Evolutionary conservation across 2,888 invertebrate genomes (phyloP).

Genomic region (Apamea crenata): DNA sequence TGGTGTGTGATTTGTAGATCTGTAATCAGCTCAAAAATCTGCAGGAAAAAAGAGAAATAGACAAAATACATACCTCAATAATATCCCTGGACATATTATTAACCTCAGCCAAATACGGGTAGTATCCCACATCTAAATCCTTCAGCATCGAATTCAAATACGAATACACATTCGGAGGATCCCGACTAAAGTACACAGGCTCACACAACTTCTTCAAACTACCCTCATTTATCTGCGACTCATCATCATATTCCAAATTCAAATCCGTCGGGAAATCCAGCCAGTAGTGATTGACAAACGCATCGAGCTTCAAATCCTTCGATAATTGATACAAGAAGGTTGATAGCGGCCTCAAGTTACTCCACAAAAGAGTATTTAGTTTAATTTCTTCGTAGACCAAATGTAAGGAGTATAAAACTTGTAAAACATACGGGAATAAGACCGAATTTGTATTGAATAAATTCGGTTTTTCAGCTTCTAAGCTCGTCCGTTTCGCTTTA

Average conservation of each 20-base stretch:
- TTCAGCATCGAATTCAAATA: conserved; percentile 92
- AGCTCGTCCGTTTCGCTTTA: conserved; percentile 63
- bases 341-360: conserved; percentile 92
- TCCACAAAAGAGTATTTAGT: conserved; percentile 93
- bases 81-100: conserved; percentile 94
- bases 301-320: conserved; percentile 93
- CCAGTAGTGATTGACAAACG: conserved; percentile 95
- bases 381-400: conserved; percentile 98
- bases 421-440: conserved; percentile 93
- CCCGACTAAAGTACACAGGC: conserved; percentile 91
- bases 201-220: conserved; percentile 90
- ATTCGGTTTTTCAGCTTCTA: conserved; percentile 76
- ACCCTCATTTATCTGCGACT: conserved; percentile 89
- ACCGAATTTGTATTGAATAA: conserved; percentile 92
- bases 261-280: conserved; percentile 94
- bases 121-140: conserved; percentile 89
- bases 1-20: background rate
- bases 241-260: conserved; percentile 80
- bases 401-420: conserved; percentile 95
- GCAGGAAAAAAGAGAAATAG: background rate
- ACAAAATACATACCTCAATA: conserved; percentile 91
- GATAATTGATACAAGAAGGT: conserved; percentile 94
- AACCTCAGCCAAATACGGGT: conserved; percentile 93
- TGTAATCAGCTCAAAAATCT: background rate
- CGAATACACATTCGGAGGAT: conserved; percentile 93